Base-by-base conservation (phyloP, 2,888 invertebrate species). In the Agonum fuliginosum region DNA sequence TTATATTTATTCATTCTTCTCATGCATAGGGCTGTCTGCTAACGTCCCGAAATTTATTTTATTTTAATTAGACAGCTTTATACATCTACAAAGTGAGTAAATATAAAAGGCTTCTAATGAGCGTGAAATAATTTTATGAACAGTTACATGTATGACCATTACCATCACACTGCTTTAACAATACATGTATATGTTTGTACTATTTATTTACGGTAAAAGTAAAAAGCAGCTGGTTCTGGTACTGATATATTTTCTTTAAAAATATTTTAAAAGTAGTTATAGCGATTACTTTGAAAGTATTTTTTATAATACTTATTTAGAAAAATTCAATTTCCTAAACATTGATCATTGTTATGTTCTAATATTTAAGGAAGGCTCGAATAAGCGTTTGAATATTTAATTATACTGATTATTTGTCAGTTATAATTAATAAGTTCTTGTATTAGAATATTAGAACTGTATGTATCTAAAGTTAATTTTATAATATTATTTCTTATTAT, bases 401-500 rank as follows among this genome's bases (percentile, higher is more conserved):
- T 51, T 51, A 24, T 51, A 20, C 22, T 51, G 51, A n/a, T 51
- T 51, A 10, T n/a, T 17, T 20, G 20, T 3, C 51, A 51, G 51
- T 51, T 22, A 51, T 51, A 24, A 8, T 48, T 48, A 48, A 8
- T 43, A 6, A 14, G 51, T 51, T n/a, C 8, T 51, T 51, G 46
- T 46, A 46, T 46, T 17, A 19, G 12, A 41, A 12, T 43, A 5
- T 43, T 43, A 43, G 5, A 46, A 17, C 2, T 37, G 22, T 22
- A n/a, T n/a, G n/a, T n/a, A n/a, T n/a, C n/a, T n/a, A n/a, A n/a
- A n/a, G n/a, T n/a, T n/a, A n/a, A n/a, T n/a, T n/a, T n/a, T n/a
- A n/a, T n/a, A n/a, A n/a, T 62, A 62, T 62, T 62, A 62, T 62
- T 62, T 54, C 27, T 62, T 62, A 62, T 62, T 62, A 24, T 30